Percentiles rank a stretch among this genome's conserved stretches.
phyloP scores from a whole-genome alignment of 2,888 invertebrate species.

The Caenorhabditis doughertyi region DNA sequence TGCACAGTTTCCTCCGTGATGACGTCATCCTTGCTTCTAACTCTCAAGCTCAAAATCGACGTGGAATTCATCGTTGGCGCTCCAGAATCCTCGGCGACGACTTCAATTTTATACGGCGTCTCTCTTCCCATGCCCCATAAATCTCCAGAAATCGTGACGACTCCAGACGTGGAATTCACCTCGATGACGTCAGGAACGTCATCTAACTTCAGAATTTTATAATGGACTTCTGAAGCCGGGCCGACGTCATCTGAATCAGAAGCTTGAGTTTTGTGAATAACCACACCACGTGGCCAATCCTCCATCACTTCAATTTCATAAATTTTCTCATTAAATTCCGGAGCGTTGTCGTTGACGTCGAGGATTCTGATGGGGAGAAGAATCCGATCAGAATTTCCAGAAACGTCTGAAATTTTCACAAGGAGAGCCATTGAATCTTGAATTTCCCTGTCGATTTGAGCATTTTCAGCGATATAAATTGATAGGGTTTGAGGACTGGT shows the following conservation, averaged over 20 bases:
- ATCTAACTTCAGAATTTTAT: conserved; percentile 33
- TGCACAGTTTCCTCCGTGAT: conserved; percentile 31
- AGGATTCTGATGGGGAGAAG: conserved; percentile 66
- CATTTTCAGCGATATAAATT: conserved; percentile 8
- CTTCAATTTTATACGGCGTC: conserved; percentile 37
- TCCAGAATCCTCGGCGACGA: conserved; percentile 51
- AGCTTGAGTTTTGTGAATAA: conserved; percentile 66
- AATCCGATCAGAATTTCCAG: conserved; percentile 60
- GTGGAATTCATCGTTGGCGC: conserved; percentile 18
- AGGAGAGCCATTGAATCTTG: conserved; percentile 47
- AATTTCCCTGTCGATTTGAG: conserved; percentile 66
- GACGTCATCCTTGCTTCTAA: conserved; percentile 40
- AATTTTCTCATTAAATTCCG: conserved; percentile 60
- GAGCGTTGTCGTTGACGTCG: conserved; percentile 77
- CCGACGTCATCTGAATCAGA: conserved; percentile 65
- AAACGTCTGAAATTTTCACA: conserved; percentile 65
- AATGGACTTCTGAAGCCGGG: conserved; percentile 57
- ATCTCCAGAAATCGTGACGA: conserved; percentile 19
- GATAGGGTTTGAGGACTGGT: conserved; percentile 38
- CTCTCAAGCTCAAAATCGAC: conserved; percentile 41
- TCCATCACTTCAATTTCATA: conserved; percentile 73
- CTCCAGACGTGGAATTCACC: conserved; percentile 46
- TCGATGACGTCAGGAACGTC: conserved; percentile 24
- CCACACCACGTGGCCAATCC: conserved; percentile 72
- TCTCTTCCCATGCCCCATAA: conserved; percentile 45